Conservation (phyloP, 2,888 invertebrate species). For the Keiferia lycopersicella region DNA sequence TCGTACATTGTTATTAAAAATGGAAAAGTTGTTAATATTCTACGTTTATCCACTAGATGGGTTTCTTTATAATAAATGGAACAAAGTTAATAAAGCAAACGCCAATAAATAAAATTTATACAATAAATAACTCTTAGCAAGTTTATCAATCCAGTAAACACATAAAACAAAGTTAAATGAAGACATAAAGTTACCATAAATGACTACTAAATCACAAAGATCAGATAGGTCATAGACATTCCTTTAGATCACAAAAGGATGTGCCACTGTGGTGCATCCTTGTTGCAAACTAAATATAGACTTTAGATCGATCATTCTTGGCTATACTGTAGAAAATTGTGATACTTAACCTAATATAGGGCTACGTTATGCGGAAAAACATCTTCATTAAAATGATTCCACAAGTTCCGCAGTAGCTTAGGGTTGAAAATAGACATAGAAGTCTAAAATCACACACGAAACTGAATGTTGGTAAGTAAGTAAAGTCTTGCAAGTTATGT, state of each 20-base stretch:
- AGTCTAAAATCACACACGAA: no score
- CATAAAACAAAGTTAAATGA: not conserved
- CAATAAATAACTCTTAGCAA: not conserved
- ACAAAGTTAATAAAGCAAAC: no score
- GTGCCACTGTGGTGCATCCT: not conserved
- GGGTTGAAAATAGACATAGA: no score
- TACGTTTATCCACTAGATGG: no score
- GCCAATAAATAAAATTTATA: not conserved
- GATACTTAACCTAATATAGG: not conserved
- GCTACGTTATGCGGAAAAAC: not conserved
- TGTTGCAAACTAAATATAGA: constrained; percentile 15
- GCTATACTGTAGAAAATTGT: not conserved
- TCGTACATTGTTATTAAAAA: no score
- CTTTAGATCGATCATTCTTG: not conserved
- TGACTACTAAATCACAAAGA: not conserved
- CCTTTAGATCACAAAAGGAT: constrained; percentile 11
- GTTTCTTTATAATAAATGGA: no score
- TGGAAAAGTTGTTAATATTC: no score
- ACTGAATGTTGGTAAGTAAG: no score
- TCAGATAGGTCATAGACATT: not conserved
- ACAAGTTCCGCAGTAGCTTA: no score
- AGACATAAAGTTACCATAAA: not conserved
- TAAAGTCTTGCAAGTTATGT: no score
- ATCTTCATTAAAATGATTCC: no score
- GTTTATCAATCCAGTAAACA: not conserved